Base-by-base conservation (phyloP, 2,113 vertebrate genomes). In the Entomyzon cyanotis region DNA sequence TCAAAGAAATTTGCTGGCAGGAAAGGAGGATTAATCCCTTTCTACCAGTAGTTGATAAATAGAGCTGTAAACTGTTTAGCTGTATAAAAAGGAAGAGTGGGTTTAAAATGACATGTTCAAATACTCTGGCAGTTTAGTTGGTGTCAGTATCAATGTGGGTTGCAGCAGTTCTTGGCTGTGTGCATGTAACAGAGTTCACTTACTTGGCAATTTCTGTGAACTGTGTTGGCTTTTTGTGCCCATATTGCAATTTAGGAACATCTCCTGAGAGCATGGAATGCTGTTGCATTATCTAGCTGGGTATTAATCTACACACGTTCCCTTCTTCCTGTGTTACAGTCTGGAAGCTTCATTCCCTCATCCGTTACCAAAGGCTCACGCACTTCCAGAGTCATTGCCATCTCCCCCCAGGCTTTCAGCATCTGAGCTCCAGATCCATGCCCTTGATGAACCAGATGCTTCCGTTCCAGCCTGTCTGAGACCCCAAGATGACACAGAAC, bases 301-400 rank as follows among this genome's bases (percentile, higher is more conserved):
- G 15, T 56, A 27, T 77, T 81, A 85, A 79, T 87, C 41, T 75
- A 33, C 12, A 8, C 3, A 0, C 46, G 25, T 89, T 67, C 31
- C 28, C 25, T 83, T 75, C 39, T 35, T 10, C 35, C 49, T 89
- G 65, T 93, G 10, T 95, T 77, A 41, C 91, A 98, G 98, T 60
- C 71, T 96, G 76, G 97, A 97, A 81, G 55, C 94, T 84, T 76
- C 91, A 9, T 93, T 97, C 60, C 60, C 96, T 85, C 41, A 95
- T 56, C 89, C 46, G 0, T 92, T 97, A 92, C 97, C 97, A 93
- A 97, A 98, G 94, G 86, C 96, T 81, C 92, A 60, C 73, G 81
- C 92, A 21, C 75, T 89, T 94, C 56, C 92, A 90, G 97, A 98
- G 50, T 58, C 94, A 17, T 16, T 70, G 10, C 88, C 70, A 15